These are phyloP conservation scores for Cryptocheilus praepositus DNA, from an alignment of 2,888 invertebrate species.

Conservation along the genomic window DNA sequence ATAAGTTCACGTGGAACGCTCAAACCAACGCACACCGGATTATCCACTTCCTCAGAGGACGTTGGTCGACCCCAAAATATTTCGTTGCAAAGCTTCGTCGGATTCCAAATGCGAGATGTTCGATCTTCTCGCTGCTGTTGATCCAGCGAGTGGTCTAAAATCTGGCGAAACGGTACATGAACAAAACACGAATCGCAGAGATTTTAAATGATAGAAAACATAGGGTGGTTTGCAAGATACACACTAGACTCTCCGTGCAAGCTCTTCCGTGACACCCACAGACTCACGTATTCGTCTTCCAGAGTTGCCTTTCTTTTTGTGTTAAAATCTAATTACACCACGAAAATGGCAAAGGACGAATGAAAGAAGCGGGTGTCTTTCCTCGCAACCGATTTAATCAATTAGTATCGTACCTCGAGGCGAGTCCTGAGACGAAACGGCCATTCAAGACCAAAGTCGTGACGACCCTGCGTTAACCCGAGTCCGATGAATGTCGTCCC, in stretches of 20 bases:
- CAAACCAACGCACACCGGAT: constrained; percentile 73
- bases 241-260: too few species aligned
- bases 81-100: constrained; percentile 70
- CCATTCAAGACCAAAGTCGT: constrained; percentile 70
- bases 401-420: constrained; percentile 59
- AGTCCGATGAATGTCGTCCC: constrained; percentile 67
- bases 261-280: too few species aligned
- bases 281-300: too few species aligned
- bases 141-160: constrained; percentile 57
- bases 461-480: constrained; percentile 70
- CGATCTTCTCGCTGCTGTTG: constrained; percentile 56
- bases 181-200: neutral
- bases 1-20: constrained; percentile 69
- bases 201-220: neutral
- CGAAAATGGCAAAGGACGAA: too few species aligned
- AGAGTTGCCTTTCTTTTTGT: too few species aligned
- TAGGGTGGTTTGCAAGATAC: neutral
- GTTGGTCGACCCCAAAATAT: constrained; percentile 73
- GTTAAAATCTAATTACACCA: too few species aligned
- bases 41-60: constrained; percentile 61
- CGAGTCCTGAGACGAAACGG: constrained; percentile 71
- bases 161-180: constrained; percentile 31
- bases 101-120: constrained; percentile 72
- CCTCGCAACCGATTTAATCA: neutral
- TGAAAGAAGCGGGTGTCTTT: too few species aligned